Base-by-base conservation (phyloP, 2,797 vertebrate genomes). In the Poecilia picta region DNA sequence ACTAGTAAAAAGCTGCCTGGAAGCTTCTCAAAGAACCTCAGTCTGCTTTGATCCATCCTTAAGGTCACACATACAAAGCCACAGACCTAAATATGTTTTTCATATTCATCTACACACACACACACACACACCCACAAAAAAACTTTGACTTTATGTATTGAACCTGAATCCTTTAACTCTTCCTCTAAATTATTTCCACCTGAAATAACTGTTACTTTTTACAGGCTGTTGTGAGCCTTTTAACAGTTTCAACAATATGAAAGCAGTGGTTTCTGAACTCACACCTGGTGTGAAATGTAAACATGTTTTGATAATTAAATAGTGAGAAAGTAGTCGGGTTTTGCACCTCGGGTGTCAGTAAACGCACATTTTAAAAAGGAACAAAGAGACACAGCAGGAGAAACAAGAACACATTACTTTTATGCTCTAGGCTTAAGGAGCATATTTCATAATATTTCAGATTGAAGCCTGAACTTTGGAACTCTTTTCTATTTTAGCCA, bases 11-110 rank as follows among this genome's bases (percentile, higher is more conserved):
- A 89, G 81, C 85, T 81, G 83, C 81, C 89, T 91, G 92, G 92
- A 93, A 90, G 81, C 86, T 76, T 86, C 90, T 94, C 92, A 94
- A 94, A 95, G 89, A 53, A 81, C 88, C 82, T 31, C 73, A 39
- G 62, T 74, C 80, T 33, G 84, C 90, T 93, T 94, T 94, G 92
- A 95, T 95, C 91, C 71, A 72, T 83, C 79, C 78, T 85, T 89
- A 80, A 93, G 87, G 90, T 90, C 84, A 86, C 76, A 72, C 81
- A 64, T 72, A 36, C 73, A 83, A 8, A 87, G 20, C 33, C 66
- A 66, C 71, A 70, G 39, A 76, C n/a, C 43, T 62, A 72, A 70
- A 77, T 41, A 33, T 3, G 71, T 70, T 45, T 45, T 66, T 74
- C 75, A 25, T 73, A 59, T 76, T 59, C 66, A 43, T 55, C 70